These are phyloP conservation scores for Drosophila erecta DNA, from an alignment of 1,140 invertebrate genomes.

Conservation along the genomic window DNA sequence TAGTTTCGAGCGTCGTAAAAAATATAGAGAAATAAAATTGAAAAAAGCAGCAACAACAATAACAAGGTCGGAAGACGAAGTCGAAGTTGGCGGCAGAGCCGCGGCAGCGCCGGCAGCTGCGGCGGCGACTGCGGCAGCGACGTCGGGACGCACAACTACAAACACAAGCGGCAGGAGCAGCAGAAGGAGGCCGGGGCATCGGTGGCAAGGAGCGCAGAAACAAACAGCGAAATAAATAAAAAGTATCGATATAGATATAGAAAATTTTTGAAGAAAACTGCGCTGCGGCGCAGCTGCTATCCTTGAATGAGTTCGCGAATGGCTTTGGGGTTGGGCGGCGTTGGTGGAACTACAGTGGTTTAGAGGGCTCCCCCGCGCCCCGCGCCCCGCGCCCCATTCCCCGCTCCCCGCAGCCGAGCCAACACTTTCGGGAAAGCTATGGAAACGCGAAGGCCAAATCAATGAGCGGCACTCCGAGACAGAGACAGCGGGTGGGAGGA, in stretches of 20 bases:
- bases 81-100: constrained; percentile 29
- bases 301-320: constrained; percentile 39
- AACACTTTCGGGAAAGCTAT: not conserved
- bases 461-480: constrained; percentile 54
- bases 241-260: constrained; percentile 71
- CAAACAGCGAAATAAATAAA: constrained; percentile 64
- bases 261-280: constrained; percentile 65
- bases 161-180: constrained; percentile 30
- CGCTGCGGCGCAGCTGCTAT: constrained; percentile 45
- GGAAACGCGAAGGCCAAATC: constrained; percentile 43
- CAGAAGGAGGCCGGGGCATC: constrained; percentile 1
- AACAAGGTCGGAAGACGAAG: constrained; percentile 58
- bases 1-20: constrained; percentile 79
- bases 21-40: constrained; percentile 82
- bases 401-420: not conserved
- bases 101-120: constrained; percentile 1
- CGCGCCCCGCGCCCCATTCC: no score
- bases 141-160: constrained; percentile 39
- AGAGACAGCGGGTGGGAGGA: constrained; percentile 1
- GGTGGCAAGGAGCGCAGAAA: constrained; percentile 27
- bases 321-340: constrained; percentile 5
- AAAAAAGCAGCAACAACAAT: constrained; percentile 57
- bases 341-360: constrained; percentile 59
- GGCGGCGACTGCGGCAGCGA: constrained; percentile 5
- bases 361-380: constrained; percentile 40